Base-by-base conservation (phyloP, 2,797 vertebrate species). In the Chloroceryle amazona region DNA sequence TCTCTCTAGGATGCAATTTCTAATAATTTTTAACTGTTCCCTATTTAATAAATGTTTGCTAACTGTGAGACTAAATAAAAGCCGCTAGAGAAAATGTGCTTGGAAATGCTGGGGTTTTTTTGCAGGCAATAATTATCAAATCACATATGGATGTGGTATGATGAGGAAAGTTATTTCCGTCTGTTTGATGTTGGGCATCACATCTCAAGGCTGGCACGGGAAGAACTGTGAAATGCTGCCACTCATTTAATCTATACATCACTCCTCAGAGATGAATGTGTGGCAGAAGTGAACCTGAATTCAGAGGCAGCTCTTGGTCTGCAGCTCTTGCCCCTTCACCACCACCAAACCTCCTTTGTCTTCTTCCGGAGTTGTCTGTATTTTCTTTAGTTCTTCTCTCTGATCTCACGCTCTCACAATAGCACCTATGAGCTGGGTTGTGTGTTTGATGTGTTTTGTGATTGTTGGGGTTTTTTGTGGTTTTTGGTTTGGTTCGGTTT, bases 351-450 rank as follows among this genome's bases (percentile, higher is more conserved):
- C 23, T 39, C 6, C 10, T 21, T 78, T 47, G 17, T 83, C 22
- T 39, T 66, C 25, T 33, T 61, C 25, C 0, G 5, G 35, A 86
- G 15, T 37, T 72, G 7, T 3, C 23, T 3, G 0, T 44, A 2
- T 75, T 39, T 84, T 67, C 28, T 60, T 42, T 17, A 66, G 16
- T 8, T 35, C 4, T 55, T 73, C 41, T 72, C 6, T 61, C 46
- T 75, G 23, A 37, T 33, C 33, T 81, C 6, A 10, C 13, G 6
- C 66, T 58, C 47, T 78, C 44, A 47, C 23, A 76, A 0, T 0
- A 5, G 5, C 20, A 18, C 13, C 25, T 62, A 1, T 0, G 0
- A 18, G 65, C 29, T 68, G 16, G 11, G 11, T 39, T 39, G 39
- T 14, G 1, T 3, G 6, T 44, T 62, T 28, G 20, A 20, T 39